A percentile compares a stretch with the other conserved stretches of the same genome.
These are phyloP conservation scores for Hemiprocne comata DNA, from an alignment of 2,113 vertebrate species.

Conservation along the genomic window DNA sequence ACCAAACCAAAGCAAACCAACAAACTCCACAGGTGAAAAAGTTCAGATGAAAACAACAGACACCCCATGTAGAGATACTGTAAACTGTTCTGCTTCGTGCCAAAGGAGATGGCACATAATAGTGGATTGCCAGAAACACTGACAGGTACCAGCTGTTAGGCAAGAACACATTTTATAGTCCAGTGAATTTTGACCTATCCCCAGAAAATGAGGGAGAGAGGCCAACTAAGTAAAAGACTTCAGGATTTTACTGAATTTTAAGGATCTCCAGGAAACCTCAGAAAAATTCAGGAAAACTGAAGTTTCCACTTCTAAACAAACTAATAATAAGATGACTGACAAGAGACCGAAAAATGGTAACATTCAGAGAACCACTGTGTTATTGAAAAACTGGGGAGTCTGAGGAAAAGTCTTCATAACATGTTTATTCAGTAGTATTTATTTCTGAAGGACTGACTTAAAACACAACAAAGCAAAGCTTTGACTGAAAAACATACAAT, in stretches of 20 bases:
- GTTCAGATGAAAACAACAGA: not conserved
- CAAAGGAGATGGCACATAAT: not conserved
- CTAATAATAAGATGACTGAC: not conserved
- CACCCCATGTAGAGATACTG: not conserved
- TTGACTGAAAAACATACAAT: slow-evolving; percentile 3
- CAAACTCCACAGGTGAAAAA: not conserved
- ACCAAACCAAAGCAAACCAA: not conserved
- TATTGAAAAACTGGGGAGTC: not conserved
- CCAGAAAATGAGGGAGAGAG: not conserved
- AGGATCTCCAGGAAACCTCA: not conserved
- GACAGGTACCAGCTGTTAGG: not conserved
- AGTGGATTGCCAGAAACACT: not conserved
- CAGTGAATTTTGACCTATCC: not conserved
- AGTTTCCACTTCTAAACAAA: not conserved
- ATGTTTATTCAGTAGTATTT: not conserved
- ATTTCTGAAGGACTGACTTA: not conserved
- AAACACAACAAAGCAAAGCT: not conserved
- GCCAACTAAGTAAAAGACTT: not conserved
- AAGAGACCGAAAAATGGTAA: not conserved
- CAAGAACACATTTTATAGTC: not conserved
- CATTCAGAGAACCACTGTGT: not conserved
- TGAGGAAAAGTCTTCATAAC: not conserved
- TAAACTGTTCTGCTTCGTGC: not conserved
- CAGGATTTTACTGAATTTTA: not conserved
- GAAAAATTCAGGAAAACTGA: not conserved